phyloP scores from a whole-genome alignment of 2,888 invertebrate genomes.

The Tinea pellionella region DNA sequence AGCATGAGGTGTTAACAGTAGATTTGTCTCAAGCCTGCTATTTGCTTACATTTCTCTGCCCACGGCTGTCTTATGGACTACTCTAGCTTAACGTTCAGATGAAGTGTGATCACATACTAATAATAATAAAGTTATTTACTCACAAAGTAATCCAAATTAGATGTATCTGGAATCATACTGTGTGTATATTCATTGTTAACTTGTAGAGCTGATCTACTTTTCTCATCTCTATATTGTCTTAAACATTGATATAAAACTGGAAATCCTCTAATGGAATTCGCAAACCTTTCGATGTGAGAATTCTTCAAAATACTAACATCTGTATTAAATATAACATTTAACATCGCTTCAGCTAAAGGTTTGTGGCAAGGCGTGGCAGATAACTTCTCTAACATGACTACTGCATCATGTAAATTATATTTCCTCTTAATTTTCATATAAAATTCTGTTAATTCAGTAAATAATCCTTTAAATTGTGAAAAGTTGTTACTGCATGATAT shows the following conservation, averaged over 20 bases:
- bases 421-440: conserved; percentile 24
- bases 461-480: conserved; percentile 42
- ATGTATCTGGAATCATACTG: too few relatives aligned
- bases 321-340: conserved; percentile 35
- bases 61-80: too few relatives aligned
- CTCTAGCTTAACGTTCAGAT: too few relatives aligned
- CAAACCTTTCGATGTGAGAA: background rate
- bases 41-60: too few relatives aligned
- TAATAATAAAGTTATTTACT: too few relatives aligned
- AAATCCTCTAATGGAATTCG: background rate
- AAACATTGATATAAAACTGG: background rate
- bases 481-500: conserved; percentile 50
- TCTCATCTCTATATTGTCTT: background rate
- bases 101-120: too few relatives aligned
- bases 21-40: too few relatives aligned
- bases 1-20: too few relatives aligned
- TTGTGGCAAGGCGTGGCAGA: conserved; percentile 42
- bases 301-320: conserved; percentile 27
- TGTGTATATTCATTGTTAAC: background rate
- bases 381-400: conserved; percentile 40
- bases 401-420: conserved; percentile 30
- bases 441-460: conserved; percentile 36
- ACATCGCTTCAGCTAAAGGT: conserved; percentile 27
- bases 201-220: background rate
- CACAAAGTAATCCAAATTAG: too few relatives aligned